Evolutionary conservation across 2,797 vertebrate genomes (phyloP).

Genomic region (Distichodus sexfasciatus): DNA sequence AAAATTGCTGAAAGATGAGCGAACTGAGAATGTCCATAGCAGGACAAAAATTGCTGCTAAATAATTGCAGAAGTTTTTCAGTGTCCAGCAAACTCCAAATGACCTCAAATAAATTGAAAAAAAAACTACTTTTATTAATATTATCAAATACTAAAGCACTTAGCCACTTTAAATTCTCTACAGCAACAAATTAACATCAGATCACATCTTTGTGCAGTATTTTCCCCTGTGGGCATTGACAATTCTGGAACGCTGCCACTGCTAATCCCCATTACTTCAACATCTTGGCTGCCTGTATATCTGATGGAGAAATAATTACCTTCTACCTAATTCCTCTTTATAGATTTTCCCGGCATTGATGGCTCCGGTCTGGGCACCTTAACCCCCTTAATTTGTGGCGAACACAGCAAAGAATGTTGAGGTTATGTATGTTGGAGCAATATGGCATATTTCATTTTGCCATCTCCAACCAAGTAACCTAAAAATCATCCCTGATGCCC

Average conservation of each 20-base stretch:
- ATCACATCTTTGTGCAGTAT: slow-evolving; percentile 30
- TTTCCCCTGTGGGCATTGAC: slow-evolving; percentile 39
- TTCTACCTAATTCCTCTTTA: slow-evolving; percentile 52
- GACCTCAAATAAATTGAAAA: background rate
- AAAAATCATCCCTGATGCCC: no score
- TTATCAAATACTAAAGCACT: no score
- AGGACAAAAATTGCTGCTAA: background rate
- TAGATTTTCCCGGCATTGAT: slow-evolving; percentile 45
- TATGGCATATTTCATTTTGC: slow-evolving; percentile 23
- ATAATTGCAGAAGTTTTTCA: background rate
- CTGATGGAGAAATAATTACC: slow-evolving; percentile 51
- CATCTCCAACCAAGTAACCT: slow-evolving; percentile 19
- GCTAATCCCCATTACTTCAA: slow-evolving; percentile 38
- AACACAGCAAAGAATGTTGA: slow-evolving; percentile 25
- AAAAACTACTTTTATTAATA: no score
- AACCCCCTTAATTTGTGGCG: slow-evolving; percentile 37
- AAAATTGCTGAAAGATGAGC: background rate
- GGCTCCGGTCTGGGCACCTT: slow-evolving; percentile 8
- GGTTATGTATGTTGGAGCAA: slow-evolving; percentile 21
- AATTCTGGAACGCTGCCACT: slow-evolving; percentile 26
- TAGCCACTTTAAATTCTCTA: slow-evolving; percentile 22
- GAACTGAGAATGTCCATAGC: background rate
- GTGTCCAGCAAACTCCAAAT: background rate
- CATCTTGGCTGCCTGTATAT: slow-evolving; percentile 40
- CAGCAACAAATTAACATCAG: slow-evolving; percentile 26